Evolutionary conservation across 2,113 vertebrate species (phyloP).

Genomic region (Podocnemis expansa): DNA sequence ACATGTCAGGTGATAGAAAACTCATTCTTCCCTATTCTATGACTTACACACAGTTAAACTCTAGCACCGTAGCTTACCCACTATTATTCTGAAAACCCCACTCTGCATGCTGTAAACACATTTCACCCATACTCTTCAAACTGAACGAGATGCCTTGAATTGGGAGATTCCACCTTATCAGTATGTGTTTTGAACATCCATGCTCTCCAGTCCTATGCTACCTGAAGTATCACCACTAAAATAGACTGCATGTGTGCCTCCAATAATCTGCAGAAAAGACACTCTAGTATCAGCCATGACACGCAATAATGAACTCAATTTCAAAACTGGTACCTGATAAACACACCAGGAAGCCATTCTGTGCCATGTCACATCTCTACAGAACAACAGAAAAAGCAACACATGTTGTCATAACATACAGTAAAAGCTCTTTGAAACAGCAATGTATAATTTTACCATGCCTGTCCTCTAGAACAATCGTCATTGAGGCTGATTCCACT

Average conservation of each 20-base stretch:
- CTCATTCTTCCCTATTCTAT: background rate
- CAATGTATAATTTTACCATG: background rate
- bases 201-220: background rate
- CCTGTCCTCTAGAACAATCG: too few relatives aligned
- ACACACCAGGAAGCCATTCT: background rate
- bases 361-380: background rate
- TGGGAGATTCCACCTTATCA: background rate
- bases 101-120: background rate
- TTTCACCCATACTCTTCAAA: constrained; percentile 27
- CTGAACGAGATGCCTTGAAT: background rate
- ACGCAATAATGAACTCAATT: background rate
- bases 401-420: background rate
- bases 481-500: too few relatives aligned
- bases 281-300: background rate
- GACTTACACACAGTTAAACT: background rate
- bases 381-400: background rate
- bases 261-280: background rate
- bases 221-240: background rate
- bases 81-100: background rate
- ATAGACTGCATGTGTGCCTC: background rate
- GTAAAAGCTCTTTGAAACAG: background rate
- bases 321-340: background rate
- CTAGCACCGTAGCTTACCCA: background rate
- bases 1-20: background rate
- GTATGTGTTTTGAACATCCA: background rate